Base-by-base conservation (phyloP, 2,797 vertebrate species). In the Anableps anableps region DNA sequence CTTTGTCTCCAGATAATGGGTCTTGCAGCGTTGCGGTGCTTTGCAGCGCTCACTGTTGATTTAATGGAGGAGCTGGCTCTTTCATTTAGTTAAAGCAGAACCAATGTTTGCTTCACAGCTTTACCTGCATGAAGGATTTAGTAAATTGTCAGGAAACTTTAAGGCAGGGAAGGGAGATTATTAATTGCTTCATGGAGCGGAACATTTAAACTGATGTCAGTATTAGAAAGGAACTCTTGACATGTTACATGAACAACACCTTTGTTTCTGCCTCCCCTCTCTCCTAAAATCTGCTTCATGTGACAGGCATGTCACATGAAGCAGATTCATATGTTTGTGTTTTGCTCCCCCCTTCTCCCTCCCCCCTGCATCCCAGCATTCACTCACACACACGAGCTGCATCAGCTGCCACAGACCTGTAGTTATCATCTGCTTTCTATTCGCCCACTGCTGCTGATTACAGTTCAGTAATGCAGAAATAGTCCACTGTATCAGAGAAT, bases 381-480 rank as follows among this genome's bases (percentile, higher is more conserved):
- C 58, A 74, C 70, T 34, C 88, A 85, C 87, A 85, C 88, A 89
- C 88, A 86, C 5, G 77, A 85, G 80, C 85, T 79, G 75, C 83
- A 89, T 86, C 84, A 79, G 94, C 95, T 95, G 89, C 93, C 91
- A 95, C 95, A 92, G 90, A 60, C 86, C 58, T 91, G 87, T 83
- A 89, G 90, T 92, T 93, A 84, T 92, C 79, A 70, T 87, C 64
- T 68, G 9, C 36, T 86, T 88, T 86, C 83, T 87, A 80, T 85
- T 91, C 84, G 77, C 82, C 89, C 89, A 90, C 89, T 91, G 74
- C 82, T 88, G 83, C 84, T 83, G 86, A 85, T 92, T 85, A 91
- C 84, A 92, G 91, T 90, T 91, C 77, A 77, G 83, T 4, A 84
- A 62, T 80, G 86, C 83, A 77, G 66, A 78, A 85, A 90, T 83